Base-by-base conservation (phyloP, 2,797 vertebrate species). In the Urocyon cinereoargenteus region DNA sequence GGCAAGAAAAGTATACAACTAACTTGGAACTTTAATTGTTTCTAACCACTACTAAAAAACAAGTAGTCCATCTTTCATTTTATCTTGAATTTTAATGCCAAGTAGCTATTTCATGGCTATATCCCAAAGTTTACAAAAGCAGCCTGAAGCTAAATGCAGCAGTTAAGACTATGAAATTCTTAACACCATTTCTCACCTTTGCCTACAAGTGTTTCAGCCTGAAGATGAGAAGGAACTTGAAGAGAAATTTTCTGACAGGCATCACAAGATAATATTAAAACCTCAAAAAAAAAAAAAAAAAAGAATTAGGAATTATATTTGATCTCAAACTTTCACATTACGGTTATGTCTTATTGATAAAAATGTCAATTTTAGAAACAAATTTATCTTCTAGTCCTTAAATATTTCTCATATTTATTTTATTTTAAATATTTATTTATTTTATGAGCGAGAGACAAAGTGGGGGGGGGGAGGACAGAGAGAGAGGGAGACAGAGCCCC, bases 141-240 rank as follows among this genome's bases (percentile, higher is more conserved):
- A 92, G 96, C 73, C 85, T 57, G 79, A 97, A 87, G 91, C 90
- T 95, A 97, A 86, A 66, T 19, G 24, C 45, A 93, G 73, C 31
- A 86, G 59, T 62, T 31, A 59, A 70, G 81, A 82, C 83, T 92
- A 91, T 28, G 18, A 91, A 3, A 13, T 72, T 73, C 62, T 89
- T 97, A 93, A 84, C 9, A 6, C 1, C 53, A n/a, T 96, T 97
- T 97, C 98, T 98, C 98, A 99, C 99, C 99, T 99, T 98, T 99
- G 53, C 99, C 98, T 97, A 99, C 90, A 72, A 98, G 90, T 0
- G 96, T 94, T 96, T 98, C 98, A 22, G 98, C 95, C 61, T 96
- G 96, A 91, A 99, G 97, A 6, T 83, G 93, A 85, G 98, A 86
- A 61, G 99, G 99, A 51, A 99, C 99, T 1, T 31, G 61, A 49